Percentiles rank a stretch among this genome's conserved stretches.
phyloP scores from a whole-genome alignment of 2,113 vertebrate genomes.

The Beaufortia kweichowensis region DNA sequence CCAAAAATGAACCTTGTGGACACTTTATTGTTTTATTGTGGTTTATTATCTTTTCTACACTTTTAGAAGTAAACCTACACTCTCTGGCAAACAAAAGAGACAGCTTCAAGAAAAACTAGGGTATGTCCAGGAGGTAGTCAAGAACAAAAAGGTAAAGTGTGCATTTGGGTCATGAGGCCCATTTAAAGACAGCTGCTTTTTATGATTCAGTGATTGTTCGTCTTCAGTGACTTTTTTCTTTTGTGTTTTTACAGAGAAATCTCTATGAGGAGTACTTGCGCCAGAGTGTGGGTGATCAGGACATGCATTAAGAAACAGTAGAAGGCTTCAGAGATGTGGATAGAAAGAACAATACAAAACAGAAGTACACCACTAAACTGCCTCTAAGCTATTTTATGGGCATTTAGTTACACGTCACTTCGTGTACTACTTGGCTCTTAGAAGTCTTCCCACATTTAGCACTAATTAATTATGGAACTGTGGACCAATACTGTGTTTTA shows the following conservation, averaged over 20 bases:
- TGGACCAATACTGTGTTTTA: conserved; percentile 36
- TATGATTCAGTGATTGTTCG: neutral
- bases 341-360: neutral
- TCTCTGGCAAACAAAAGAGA: conserved; percentile 77
- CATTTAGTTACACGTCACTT: neutral
- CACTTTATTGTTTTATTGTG: neutral
- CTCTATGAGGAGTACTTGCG: conserved; percentile 82
- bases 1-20: too few species aligned
- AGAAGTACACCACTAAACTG: conserved; percentile 19
- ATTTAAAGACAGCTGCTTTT: neutral
- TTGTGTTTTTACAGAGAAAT: conserved; percentile 67
- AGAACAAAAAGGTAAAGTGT: conserved; percentile 75
- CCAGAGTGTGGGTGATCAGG: conserved; percentile 80
- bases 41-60: neutral
- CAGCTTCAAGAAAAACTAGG: conserved; percentile 77
- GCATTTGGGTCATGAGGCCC: neutral
- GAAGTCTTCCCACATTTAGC: conserved; percentile 12
- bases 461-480: conserved; percentile 44
- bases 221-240: neutral
- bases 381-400: neutral
- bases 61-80: conserved; percentile 71
- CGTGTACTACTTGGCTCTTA: conserved; percentile 1
- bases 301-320: conserved; percentile 68
- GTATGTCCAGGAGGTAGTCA: conserved; percentile 76
- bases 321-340: neutral